Percentiles rank a stretch among this genome's conserved stretches.
Evolutionary conservation across 2,113 vertebrate species (phyloP).

Genomic region (Laticauda laticaudata): DNA sequence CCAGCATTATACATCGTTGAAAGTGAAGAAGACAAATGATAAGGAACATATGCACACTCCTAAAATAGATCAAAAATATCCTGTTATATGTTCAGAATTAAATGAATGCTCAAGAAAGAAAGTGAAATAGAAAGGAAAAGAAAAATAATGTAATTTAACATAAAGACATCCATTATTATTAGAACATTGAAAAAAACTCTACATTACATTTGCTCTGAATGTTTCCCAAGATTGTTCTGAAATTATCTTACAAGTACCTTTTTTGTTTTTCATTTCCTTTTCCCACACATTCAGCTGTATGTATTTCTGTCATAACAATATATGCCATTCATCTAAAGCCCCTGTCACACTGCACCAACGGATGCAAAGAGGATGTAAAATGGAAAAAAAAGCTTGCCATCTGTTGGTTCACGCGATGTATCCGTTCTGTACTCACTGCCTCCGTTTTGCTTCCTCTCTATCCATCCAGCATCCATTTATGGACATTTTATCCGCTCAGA

Average conservation of each 20-base stretch:
- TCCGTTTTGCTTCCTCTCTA: too few relatives aligned
- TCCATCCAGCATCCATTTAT: too few relatives aligned
- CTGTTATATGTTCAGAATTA: neutral
- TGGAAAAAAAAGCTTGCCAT: too few relatives aligned
- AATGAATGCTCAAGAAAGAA: neutral
- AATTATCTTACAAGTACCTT: neutral
- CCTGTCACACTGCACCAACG: too few relatives aligned
- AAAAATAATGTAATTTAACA: constrained; percentile 25
- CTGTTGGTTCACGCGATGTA: too few relatives aligned
- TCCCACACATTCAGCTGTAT: neutral
- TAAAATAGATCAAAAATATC: neutral
- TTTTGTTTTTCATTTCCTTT: neutral
- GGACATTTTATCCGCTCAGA: too few relatives aligned
- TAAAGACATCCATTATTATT: constrained; percentile 1
- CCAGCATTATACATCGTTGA: neutral
- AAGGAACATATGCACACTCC: neutral
- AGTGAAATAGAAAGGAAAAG: neutral
- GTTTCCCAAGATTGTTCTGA: neutral
- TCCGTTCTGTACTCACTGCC: too few relatives aligned
- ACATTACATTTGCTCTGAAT: neutral
- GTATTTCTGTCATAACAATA: neutral
- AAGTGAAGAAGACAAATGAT: neutral
- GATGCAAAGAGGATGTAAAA: too few relatives aligned
- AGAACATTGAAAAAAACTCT: neutral
- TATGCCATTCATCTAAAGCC: neutral